Evolutionary conservation across 2,113 vertebrate species (phyloP).

Genomic region (Orcinus orca): DNA sequence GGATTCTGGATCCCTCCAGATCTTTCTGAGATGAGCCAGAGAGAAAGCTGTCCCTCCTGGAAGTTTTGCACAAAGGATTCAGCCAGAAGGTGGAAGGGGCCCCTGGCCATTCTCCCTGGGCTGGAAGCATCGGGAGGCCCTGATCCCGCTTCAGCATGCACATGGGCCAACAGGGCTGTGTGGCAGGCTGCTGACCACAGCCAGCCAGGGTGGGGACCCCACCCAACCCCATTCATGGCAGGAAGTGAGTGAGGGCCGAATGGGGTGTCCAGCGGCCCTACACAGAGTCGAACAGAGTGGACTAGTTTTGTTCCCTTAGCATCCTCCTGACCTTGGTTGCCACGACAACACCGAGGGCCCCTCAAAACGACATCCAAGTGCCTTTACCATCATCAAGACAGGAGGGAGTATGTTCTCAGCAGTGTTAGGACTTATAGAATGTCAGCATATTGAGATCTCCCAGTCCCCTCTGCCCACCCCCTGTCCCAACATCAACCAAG

Average conservation of each 20-base stretch:
- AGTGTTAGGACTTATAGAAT: neutral
- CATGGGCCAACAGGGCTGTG: neutral
- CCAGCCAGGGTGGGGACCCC: neutral
- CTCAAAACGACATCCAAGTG: slow-evolving; percentile 62
- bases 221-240: neutral
- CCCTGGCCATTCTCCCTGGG: rapidly evolving
- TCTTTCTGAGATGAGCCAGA: neutral
- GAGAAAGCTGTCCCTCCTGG: neutral
- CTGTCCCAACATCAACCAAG: neutral
- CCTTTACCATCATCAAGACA: slow-evolving; percentile 56
- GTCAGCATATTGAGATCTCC: neutral
- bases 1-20: neutral
- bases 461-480: neutral
- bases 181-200: neutral
- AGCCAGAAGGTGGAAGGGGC: neutral
- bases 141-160: neutral
- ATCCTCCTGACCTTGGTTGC: neutral
- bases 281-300: neutral
- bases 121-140: neutral
- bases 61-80: neutral
- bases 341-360: neutral
- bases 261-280: neutral
- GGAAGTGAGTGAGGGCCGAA: rapidly evolving
- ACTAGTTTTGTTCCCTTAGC: neutral
- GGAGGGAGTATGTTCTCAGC: neutral